Evolutionary conservation across 1,140 invertebrate genomes (phyloP), one percentile per base, ranked within the genome.

Genomic region (Triops longicaudatus): DNA sequence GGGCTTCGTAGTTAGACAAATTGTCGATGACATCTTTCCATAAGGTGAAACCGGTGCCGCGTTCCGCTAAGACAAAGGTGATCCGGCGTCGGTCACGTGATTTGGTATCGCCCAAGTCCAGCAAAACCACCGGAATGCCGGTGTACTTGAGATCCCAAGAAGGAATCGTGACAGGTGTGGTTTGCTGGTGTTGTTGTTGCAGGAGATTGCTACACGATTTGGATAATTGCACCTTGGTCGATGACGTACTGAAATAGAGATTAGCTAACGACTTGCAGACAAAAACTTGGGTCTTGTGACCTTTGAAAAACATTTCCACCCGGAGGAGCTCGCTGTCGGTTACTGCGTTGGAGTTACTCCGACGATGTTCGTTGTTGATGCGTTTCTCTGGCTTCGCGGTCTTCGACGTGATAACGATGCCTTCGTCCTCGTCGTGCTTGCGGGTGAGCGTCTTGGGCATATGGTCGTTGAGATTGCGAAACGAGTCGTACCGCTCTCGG

Each of bases 1-100:
- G 88, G 5, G 89, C 85, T 81, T 85, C 83, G 79, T 88, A 90
- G 72, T 84, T 84, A 17, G 84, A 86, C 50, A 88, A 81, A 80
- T 88, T 87, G 79, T 89, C 92, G 79, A 95, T 91, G n/a, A 89
- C 89, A 83, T 95, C 93, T 76, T 87, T 87, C 93, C 93, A 95
- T n/a, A 95, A 83, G 31, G 90, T 89, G 82, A 95, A 94, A 73
- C 92, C 92, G 1, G 92, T 92, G 2, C 93, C 93, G 73, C 91
- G 87, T 84, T 95, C 93, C 0, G 93, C 92, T 22, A 95, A 82
- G 1, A 93, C 86, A 27, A 95, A 88, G 78, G 91, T 90, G 6
- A 95, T 90, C 31, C 89, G 88, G 28, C 92, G 85, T 80, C 91
- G 89, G 72, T 89, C 86, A 72, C 92, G 83, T 9, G 92, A 90